Percentiles rank a stretch among this genome's conserved stretches.
These are phyloP conservation scores for Spicauda simplicius DNA, from an alignment of 2,888 invertebrate species.

Conservation along the genomic window DNA sequence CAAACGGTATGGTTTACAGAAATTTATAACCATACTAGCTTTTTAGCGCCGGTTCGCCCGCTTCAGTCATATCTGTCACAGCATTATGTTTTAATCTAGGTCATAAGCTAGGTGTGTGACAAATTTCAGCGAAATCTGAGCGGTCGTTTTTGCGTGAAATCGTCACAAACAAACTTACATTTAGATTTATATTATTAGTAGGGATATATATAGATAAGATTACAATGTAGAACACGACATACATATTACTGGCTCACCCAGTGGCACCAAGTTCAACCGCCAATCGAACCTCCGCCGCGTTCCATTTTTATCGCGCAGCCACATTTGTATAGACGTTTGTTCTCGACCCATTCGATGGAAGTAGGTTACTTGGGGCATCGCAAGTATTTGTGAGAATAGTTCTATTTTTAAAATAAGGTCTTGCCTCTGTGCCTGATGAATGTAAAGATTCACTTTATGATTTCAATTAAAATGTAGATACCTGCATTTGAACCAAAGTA, in stretches of 20 bases:
- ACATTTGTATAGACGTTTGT: slow-evolving; percentile 31
- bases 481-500: no score
- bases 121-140: no score
- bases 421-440: neutral
- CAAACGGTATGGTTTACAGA: no score
- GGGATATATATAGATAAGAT: no score
- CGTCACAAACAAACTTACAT: no score
- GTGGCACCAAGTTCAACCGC: slow-evolving; percentile 10
- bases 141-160: no score
- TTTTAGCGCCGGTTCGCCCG: no score
- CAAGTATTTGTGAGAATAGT: slow-evolving; percentile 15
- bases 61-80: no score
- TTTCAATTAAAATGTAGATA: neutral
- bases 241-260: neutral
- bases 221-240: neutral
- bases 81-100: no score
- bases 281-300: slow-evolving; percentile 7
- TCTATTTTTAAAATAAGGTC: slow-evolving; percentile 15
- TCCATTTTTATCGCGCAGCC: slow-evolving; percentile 28
- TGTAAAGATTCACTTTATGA: neutral
- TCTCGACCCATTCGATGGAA: slow-evolving; percentile 26
- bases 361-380: slow-evolving; percentile 30
- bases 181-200: no score
- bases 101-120: no score
- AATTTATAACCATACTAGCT: no score